Base-by-base conservation (phyloP, 2,888 invertebrate genomes). In the Gastracanthus pulcherrimus region DNA sequence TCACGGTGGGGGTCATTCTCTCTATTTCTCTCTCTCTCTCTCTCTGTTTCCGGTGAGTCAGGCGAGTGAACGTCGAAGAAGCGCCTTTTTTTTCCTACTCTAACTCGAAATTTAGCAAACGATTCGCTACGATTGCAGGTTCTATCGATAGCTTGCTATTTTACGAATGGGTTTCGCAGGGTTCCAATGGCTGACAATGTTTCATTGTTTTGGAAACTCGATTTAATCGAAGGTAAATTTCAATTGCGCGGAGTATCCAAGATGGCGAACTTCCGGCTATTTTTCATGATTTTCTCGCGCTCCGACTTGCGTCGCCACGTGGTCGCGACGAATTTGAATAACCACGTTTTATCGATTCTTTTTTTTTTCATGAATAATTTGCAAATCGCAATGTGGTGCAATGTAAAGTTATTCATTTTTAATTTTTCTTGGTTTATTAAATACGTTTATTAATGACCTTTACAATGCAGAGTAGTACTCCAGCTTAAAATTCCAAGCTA, bases 41-140 rank as follows among this genome's bases (percentile, higher is more conserved):
- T n/a, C n/a, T n/a, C n/a, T n/a, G 19, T 29, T 80, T 80, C 80
- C 80, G 80, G 80, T 75, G 48, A 80, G 69, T 80, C 80, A 80
- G 62, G 51, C 69, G 60, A 74, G 69, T 7, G 72, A 36, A n/a
- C 58, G 29, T 4, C 19, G 38, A 38, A 13, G 2, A 64, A 66
- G 6, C 9, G 34, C 19, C 60, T 48, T 69, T 34, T 34, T 70
- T 66, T 9, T 51, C n/a, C n/a, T 34, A 34, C 36, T 31, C 62
- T 19, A 23, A 9, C 16, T 7, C 13, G 45, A 7, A 19, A 26
- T 11, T 60, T 34, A 7, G 13, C n/a, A 13, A 29, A 16, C 70
- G 66, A 69, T 58, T 76, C 55, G 26, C 36, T 5, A 5, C 19
- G 62, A 11, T 34, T 9, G 16, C 19, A 11, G 51, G 19, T 34